These are phyloP conservation scores for Thamnophis sirtalis DNA, from an alignment of 2,113 vertebrate species.

Conservation along the genomic window DNA sequence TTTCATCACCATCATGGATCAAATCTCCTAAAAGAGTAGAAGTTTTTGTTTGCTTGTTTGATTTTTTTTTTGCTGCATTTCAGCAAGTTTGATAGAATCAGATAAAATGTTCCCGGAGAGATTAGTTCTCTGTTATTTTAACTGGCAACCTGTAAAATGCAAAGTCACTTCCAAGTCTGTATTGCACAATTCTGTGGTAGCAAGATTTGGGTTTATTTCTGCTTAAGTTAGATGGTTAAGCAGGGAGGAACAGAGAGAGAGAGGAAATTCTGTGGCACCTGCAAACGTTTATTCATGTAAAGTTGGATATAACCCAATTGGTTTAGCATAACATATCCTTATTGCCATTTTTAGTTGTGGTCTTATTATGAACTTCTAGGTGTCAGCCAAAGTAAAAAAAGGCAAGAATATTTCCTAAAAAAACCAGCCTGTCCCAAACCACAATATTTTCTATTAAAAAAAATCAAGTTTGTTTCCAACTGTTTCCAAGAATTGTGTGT, in stretches of 20 bases:
- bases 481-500: neutral
- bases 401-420: neutral
- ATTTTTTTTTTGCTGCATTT: constrained; percentile 25
- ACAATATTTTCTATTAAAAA: neutral
- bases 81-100: neutral
- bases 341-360: neutral
- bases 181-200: neutral
- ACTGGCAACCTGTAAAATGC: neutral
- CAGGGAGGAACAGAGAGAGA: neutral
- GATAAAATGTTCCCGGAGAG: neutral
- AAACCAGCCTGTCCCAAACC: neutral
- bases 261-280: neutral
- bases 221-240: neutral
- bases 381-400: neutral
- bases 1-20: constrained; percentile 1
- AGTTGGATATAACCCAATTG: neutral
- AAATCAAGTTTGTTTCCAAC: neutral
- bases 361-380: neutral
- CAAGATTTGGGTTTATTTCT: constrained; percentile 11
- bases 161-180: neutral
- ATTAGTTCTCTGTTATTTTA: neutral
- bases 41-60: neutral
- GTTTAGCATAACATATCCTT: neutral
- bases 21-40: neutral
- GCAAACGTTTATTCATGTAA: neutral